Evolutionary conservation across 2,888 invertebrate genomes (phyloP).

Genomic region (Isotomurus palustris): DNA sequence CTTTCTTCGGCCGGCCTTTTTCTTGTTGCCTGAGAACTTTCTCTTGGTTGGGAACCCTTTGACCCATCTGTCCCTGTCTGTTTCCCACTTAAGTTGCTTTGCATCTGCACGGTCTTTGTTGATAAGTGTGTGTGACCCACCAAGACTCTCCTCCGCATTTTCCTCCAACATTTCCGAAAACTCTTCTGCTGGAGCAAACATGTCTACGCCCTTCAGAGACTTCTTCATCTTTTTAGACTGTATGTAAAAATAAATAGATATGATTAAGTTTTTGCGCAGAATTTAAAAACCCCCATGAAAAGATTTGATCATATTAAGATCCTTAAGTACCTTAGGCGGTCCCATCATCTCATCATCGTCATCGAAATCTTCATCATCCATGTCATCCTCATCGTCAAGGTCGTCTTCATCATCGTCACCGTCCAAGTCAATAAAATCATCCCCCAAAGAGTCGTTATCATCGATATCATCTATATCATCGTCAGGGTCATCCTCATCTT

Average conservation of each 20-base stretch:
- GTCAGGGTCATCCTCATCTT: constrained; percentile 61
- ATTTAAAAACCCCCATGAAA: no score
- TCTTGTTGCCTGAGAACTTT: neutral
- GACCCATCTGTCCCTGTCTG: constrained; percentile 62
- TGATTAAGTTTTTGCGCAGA: neutral
- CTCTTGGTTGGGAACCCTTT: constrained; percentile 48
- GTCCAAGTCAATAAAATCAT: constrained; percentile 47
- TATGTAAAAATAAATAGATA: neutral
- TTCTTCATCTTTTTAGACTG: constrained; percentile 23
- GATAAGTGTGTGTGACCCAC: constrained; percentile 39
- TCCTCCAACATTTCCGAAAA: constrained; percentile 84
- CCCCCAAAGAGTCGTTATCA: constrained; percentile 51
- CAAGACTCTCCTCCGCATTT: constrained; percentile 58
- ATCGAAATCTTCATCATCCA: constrained; percentile 61
- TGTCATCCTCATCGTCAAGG: constrained; percentile 12
- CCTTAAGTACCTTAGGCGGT: constrained; percentile 14
- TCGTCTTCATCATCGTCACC: constrained; percentile 51
- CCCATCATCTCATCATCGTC: constrained; percentile 46
- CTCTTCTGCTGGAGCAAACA: constrained; percentile 79
- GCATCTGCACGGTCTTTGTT: constrained; percentile 70
- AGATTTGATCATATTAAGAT: no score
- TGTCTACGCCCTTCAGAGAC: constrained; percentile 18
- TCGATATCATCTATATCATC: constrained; percentile 69
- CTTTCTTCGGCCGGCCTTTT: neutral
- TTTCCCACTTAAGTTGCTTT: constrained; percentile 80